These are phyloP conservation scores for Didymodactylos carnosus DNA, from an alignment of 2,888 invertebrate genomes.

Conservation along the genomic window DNA sequence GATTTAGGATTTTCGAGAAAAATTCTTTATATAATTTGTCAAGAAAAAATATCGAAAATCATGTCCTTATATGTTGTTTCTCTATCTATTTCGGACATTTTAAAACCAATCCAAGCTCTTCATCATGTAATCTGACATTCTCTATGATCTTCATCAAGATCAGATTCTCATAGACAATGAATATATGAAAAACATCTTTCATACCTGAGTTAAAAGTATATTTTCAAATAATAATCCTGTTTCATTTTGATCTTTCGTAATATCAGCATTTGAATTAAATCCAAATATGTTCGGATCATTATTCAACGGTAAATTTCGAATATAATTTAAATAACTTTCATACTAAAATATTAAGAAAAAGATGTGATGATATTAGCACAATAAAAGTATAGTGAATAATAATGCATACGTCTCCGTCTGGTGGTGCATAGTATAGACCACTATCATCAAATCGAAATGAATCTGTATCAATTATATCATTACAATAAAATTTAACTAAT, in stretches of 20 bases:
- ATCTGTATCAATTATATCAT: slow-evolving; percentile 24
- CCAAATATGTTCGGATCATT: slow-evolving; percentile 36
- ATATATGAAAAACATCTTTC: too few relatives aligned
- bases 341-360: slow-evolving; percentile 22
- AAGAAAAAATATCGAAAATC: too few relatives aligned
- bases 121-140: too few relatives aligned
- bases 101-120: too few relatives aligned
- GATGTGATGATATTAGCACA: background rate
- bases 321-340: slow-evolving; percentile 34
- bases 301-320: slow-evolving; percentile 30
- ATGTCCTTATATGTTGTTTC: too few relatives aligned
- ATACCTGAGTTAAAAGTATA: slow-evolving; percentile 35
- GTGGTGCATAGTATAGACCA: slow-evolving; percentile 29
- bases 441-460: slow-evolving; percentile 31
- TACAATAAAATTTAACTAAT: slow-evolving; percentile 33
- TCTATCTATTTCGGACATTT: too few relatives aligned
- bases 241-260: slow-evolving; percentile 37
- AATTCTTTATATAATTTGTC: too few relatives aligned
- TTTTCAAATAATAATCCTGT: slow-evolving; percentile 35
- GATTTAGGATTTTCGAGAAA: too few relatives aligned
- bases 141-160: too few relatives aligned
- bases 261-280: slow-evolving; percentile 36
- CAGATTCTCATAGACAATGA: too few relatives aligned
- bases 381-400: background rate
- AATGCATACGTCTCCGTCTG: slow-evolving; percentile 28